Conservation (phyloP, 1,140 invertebrate species). For the Magallana angulata region DNA sequence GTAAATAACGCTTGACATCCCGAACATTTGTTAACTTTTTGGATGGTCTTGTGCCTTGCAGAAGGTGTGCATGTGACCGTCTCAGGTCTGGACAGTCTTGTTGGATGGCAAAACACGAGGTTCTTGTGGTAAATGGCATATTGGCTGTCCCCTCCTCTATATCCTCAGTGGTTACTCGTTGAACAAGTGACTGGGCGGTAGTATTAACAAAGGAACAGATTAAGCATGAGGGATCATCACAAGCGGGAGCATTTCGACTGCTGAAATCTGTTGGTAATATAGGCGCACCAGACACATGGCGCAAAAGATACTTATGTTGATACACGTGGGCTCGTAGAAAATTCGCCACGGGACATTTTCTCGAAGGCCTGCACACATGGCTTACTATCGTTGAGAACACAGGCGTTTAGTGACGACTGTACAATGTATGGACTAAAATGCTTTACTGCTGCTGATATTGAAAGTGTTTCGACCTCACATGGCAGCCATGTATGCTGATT, state of each 20-base stretch:
- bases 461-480: too few species aligned
- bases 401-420: conserved; percentile 2
- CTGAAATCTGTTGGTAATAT: conserved; percentile 58
- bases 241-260: conserved; percentile 57
- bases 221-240: conserved; percentile 39
- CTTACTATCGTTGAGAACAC: conserved; percentile 47
- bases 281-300: conserved; percentile 48
- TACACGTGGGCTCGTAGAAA: conserved; percentile 49
- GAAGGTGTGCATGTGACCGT: conserved; percentile 49
- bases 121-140: conserved; percentile 54
- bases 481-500: conserved; percentile 50
- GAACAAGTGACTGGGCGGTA: conserved; percentile 47
- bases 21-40: conserved; percentile 49
- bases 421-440: conserved; percentile 56
- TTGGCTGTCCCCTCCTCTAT: conserved; percentile 22
- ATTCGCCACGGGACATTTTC: conserved; percentile 47
- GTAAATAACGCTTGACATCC: conserved; percentile 57
- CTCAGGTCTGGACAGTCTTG: conserved; percentile 46
- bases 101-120: conserved; percentile 47
- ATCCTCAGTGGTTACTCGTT: conserved; percentile 20
- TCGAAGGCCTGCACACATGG: conserved; percentile 46
- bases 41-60: conserved; percentile 43
- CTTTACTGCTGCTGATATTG: too few species aligned
- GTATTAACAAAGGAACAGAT: conserved; percentile 27
- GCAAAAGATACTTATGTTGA: conserved; percentile 45